Conservation (phyloP, 2,113 vertebrate species). For the Brienomyrus longianalis region DNA sequence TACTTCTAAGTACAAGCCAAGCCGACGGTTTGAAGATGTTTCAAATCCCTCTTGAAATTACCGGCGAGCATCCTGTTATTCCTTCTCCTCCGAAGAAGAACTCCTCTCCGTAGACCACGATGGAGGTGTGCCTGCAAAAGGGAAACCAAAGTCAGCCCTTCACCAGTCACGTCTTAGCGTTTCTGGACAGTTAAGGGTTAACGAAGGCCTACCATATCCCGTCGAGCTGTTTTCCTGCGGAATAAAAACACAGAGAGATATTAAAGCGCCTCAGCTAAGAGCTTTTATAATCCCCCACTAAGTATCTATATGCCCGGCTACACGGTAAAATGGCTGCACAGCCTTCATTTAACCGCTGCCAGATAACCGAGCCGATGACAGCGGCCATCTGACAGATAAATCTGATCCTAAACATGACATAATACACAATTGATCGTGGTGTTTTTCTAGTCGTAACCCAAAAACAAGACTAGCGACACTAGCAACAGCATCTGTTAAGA, state of each 20-base stretch:
- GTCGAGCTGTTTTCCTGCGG: conserved; percentile 86
- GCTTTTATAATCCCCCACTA: not conserved
- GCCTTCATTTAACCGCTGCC: not conserved
- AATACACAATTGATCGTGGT: not conserved
- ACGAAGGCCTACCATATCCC: conserved; percentile 86
- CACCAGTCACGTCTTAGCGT: not conserved
- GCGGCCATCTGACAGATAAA: not conserved
- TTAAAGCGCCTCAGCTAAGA: not conserved
- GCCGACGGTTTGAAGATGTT: not conserved
- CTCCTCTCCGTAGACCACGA: conserved; percentile 85
- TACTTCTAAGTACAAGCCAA: not conserved
- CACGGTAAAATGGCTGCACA: not conserved
- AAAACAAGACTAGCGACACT: not conserved
- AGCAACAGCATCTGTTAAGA: not conserved
- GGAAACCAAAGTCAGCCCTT: not conserved
- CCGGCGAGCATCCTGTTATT: conserved; percentile 78
- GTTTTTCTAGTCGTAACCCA: not conserved
- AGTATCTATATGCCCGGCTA: not conserved
- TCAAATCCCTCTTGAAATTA: conserved; percentile 46
- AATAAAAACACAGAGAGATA: conserved; percentile 30
- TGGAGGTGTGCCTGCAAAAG: conserved; percentile 77
- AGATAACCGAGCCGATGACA: not conserved
- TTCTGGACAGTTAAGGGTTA: not conserved
- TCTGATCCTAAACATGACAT: not conserved
- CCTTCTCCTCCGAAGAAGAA: conserved; percentile 83